phyloP scores from a whole-genome alignment of 1,140 invertebrate genomes.

The Heterodera carotae region DNA sequence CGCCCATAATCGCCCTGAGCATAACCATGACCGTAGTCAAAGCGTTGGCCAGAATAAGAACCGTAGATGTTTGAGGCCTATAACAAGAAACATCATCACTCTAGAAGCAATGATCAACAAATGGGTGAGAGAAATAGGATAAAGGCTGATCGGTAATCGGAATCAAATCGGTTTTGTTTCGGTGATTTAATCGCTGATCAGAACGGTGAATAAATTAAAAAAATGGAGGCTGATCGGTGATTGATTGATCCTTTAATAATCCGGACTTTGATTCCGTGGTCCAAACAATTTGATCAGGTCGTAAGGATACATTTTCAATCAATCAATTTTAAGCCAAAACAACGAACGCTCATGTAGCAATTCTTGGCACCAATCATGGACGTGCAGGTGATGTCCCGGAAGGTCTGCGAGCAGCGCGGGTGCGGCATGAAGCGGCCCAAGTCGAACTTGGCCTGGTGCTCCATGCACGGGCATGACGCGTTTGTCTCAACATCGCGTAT shows the following conservation, averaged over 20 bases:
- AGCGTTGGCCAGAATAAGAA: conserved; percentile 46
- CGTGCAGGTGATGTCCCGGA: conserved; percentile 65
- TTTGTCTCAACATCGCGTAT: conserved; percentile 64
- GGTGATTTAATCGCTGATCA: no score
- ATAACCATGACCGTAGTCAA: conserved; percentile 48
- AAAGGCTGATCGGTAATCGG: no score
- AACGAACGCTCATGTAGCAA: conserved; percentile 56
- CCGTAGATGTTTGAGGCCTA: conserved; percentile 63
- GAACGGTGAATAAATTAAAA: no score
- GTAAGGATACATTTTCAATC: neutral
- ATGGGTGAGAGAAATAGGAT: no score
- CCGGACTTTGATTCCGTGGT: no score
- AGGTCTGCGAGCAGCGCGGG: conserved; percentile 63
- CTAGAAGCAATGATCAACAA: no score
- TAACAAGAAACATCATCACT: conserved; percentile 12
- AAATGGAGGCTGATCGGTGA: no score
- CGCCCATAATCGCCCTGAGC: conserved; percentile 11
- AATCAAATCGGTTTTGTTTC: no score
- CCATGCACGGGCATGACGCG: conserved; percentile 64
- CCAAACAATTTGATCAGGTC: neutral
- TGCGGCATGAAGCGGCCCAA: conserved; percentile 65
- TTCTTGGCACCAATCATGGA: conserved; percentile 62
- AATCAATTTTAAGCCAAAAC: neutral
- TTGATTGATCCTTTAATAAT: no score
- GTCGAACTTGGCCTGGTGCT: conserved; percentile 60